phyloP scores from a whole-genome alignment of 2,113 vertebrate species.

The Felis catus region F.catus_Fca126_mat1.0 CM031417.1:30448501-30449000 shows the following conservation, averaged over 20 bases:
- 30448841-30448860: background rate
- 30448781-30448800: background rate
- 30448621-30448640: background rate
- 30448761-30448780: background rate
- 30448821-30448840: background rate
- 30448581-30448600: background rate
- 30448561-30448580: background rate
- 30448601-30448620: background rate
- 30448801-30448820: background rate
- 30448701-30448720: background rate
- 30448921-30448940: background rate
- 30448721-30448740: background rate
- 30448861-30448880: background rate
- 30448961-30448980: background rate
- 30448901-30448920: background rate
- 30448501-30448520: background rate
- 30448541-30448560: background rate
- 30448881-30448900: constrained; percentile 52
- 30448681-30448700: background rate
- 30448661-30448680: background rate
- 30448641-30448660: background rate
- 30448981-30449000: background rate
- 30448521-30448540: background rate
- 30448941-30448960: background rate
- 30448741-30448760: background rate